These are phyloP conservation scores for Rhinolophus ferrumequinum DNA, from an alignment of 2,113 vertebrate genomes.

Conservation along the genomic window DNA sequence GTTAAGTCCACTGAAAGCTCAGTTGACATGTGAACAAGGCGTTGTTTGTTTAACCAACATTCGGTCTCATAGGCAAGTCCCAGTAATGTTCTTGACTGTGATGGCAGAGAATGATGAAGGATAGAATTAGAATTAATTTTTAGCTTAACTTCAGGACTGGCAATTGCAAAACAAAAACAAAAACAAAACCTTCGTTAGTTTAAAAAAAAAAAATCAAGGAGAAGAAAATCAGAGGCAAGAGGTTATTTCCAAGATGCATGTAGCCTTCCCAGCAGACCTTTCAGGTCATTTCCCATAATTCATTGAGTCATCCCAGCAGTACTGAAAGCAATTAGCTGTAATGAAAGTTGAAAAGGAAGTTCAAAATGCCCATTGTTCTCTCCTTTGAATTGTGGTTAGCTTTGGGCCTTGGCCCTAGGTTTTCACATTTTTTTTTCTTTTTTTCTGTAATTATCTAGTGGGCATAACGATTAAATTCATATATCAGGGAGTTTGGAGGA, in stretches of 20 bases:
- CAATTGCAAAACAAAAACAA: background rate
- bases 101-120: background rate
- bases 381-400: background rate
- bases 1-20: background rate
- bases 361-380: background rate
- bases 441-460: background rate
- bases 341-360: background rate
- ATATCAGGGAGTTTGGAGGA: background rate
- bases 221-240: background rate
- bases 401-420: background rate
- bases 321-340: background rate
- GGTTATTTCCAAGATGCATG: background rate
- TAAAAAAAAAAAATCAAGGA: background rate
- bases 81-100: background rate
- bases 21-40: background rate
- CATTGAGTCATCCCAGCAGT: background rate
- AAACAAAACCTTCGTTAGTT: background rate
- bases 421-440: background rate
- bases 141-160: background rate
- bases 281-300: background rate
- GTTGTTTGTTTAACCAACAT: background rate
- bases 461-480: background rate
- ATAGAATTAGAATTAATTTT: background rate
- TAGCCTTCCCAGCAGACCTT: background rate
- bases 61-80: background rate